Evolutionary conservation across 2,113 vertebrate species (phyloP), one percentile per base, ranked within the genome.

Genomic region (Odontophorus gujanensis): DNA sequence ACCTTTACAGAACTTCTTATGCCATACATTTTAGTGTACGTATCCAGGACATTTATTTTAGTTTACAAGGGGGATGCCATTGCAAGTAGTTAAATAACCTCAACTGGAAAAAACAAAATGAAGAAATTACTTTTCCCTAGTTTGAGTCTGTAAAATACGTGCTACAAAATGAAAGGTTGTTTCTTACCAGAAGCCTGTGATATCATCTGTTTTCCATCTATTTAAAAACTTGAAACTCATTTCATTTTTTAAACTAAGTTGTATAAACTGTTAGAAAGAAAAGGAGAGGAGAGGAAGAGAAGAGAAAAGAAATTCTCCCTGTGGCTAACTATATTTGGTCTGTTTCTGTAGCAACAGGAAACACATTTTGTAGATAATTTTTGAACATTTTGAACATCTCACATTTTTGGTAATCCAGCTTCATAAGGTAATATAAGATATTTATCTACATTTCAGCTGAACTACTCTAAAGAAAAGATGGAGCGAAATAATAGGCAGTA

Each of bases 291-390:
- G 5, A 15, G 38, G 26, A 28, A 3, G 4, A 17, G 38, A 26
- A 8, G 51, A 53, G 28, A 53, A 18, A 21, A 50, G 25, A 79
- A 68, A 78, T 40, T 95, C 79, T 71, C 11, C 10, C 21, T 38
- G 3, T 3, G 69, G 20, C 24, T 36, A 75, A 2, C 7, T 65
- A n/a, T 3, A 19, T 78, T 57, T 85, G 42, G 11, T 30, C 40
- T 5, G 2, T 89, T 88, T 89, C 83, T 69, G 45, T 50, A 94
- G 81, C 80, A 95, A 87, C 48, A 22, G 20, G 16, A 91, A 88
- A 34, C 9, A 63, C 48, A 55, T 24, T 32, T 59, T 15, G 34
- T 62, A 90, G 68, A 38, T 11, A 62, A 61, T 21, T 30, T 34
- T 5, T 38, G 73, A 85, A 43, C 3, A 5, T 48, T 72, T 92